Evolutionary conservation across 2,888 invertebrate genomes (phyloP).

Genomic region (Corbicula japonica): DNA sequence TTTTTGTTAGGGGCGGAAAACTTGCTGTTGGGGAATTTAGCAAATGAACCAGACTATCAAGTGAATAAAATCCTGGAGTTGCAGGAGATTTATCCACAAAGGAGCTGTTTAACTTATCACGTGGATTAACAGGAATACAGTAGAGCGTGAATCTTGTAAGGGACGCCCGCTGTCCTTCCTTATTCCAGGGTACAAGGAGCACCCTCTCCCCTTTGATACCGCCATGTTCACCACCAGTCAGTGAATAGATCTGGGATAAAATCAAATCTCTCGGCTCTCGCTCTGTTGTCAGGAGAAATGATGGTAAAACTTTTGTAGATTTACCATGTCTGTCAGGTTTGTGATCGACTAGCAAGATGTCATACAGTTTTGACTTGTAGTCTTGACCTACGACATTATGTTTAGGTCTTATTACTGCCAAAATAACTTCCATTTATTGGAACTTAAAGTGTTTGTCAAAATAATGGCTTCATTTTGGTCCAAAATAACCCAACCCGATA

Average conservation of each 20-base stretch:
- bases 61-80: conserved; percentile 79
- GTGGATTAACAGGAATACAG: conserved; percentile 80
- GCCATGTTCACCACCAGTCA: conserved; percentile 79
- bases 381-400: conserved; percentile 73
- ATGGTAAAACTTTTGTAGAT: conserved; percentile 79
- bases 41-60: conserved; percentile 79
- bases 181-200: conserved; percentile 73
- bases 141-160: conserved; percentile 79
- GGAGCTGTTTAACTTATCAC: conserved; percentile 78
- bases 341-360: conserved; percentile 81
- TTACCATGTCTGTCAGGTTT: conserved; percentile 71
- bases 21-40: conserved; percentile 74
- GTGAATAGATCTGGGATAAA: conserved; percentile 74
- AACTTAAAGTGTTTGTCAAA: background rate
- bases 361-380: conserved; percentile 79
- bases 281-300: conserved; percentile 75
- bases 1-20: conserved; percentile 77
- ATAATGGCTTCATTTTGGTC: background rate
- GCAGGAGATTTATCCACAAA: conserved; percentile 79
- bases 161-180: conserved; percentile 72
- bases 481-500: no score
- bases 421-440: conserved; percentile 78
- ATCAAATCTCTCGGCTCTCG: conserved; percentile 81
- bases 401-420: conserved; percentile 81
- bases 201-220: conserved; percentile 83